Evolutionary conservation across 2,113 vertebrate species (phyloP).

Genomic region (Oplegnathus fasciatus): DNA sequence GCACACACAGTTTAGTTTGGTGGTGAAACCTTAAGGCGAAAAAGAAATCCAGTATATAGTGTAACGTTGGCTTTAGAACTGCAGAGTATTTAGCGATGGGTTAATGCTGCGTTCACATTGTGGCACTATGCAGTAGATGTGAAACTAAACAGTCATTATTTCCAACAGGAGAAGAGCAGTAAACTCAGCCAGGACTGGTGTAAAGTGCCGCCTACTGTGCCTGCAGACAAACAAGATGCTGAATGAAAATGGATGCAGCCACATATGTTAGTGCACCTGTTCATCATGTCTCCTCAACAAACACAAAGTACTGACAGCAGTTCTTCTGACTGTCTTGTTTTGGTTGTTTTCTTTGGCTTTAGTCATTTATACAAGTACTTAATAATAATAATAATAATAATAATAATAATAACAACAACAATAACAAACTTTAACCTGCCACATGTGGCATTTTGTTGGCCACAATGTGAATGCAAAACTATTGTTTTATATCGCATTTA

Average conservation of each 20-base stretch:
- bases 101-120: slow-evolving; percentile 21
- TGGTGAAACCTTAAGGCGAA: neutral
- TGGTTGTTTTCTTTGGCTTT: neutral
- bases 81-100: slow-evolving; percentile 16
- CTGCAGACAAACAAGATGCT: slow-evolving; percentile 43
- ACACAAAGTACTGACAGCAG: neutral
- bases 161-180: neutral
- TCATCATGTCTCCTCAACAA: neutral
- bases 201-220: slow-evolving; percentile 28
- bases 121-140: neutral
- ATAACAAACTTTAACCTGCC: slow-evolving; percentile 1
- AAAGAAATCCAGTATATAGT: neutral
- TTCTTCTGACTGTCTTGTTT: neutral
- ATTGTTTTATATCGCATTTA: slow-evolving; percentile 18
- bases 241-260: slow-evolving; percentile 37
- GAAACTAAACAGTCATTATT: slow-evolving; percentile 4
- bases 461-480: slow-evolving; percentile 28
- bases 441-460: neutral
- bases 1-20: slow-evolving; percentile 1
- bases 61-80: slow-evolving; percentile 26
- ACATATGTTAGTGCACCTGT: slow-evolving; percentile 20
- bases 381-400: neutral
- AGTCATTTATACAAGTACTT: neutral
- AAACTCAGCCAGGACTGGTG: slow-evolving; percentile 7
- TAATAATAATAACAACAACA: neutral